Base-by-base conservation (phyloP, 1,140 invertebrate species). In the Arion vulgaris region DNA sequence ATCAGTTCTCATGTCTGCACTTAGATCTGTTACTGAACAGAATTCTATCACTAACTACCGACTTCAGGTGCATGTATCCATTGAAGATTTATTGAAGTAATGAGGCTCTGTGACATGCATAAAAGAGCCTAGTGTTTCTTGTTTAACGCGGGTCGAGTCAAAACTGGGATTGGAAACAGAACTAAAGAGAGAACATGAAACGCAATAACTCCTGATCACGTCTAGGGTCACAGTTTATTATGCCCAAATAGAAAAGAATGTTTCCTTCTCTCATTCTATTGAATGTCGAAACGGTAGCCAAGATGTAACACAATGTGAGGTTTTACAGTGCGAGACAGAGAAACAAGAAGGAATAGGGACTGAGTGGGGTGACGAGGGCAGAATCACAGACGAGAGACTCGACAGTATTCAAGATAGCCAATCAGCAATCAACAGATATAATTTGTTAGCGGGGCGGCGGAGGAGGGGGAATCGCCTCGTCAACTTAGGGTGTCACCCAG, bases 361-460 rank as follows among this genome's bases (percentile, higher is more conserved):
- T 41, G 53, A 28, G 80, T n/a, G 19, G n/a, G 39, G 68, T 4
- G 69, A 32, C n/a, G 68, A 28, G 79, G 41, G 68, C 11, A n/a
- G 62, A 71, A 32, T 26, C 17, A 26, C 1, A 36, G 23, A 51
- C 32, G 39, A 23, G 68, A 23, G 68, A 62, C 9, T n/a, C 1
- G 23, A 57, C 15, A 5, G 53, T 57, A 39, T 72, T 72, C 71
- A 41, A 41, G 36, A 26, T 36, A 75, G 73, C 73, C 73, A 75
- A 75, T 75, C 73, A 75, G 73, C 73, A 75, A 75, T 75, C 73
- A 75, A 75, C 73, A 75, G 73, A 45, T n/a, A n/a, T 75, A 75
- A 75, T 75, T 51, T 45, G 71, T 26, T 49, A 45, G n/a, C 38
- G 34, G 73, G 73, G 32, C 45, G 73, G 73, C 73, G n/a, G n/a